Conservation (phyloP, 2,797 vertebrate genomes). For the Chaenodraco wilsoni region DNA sequence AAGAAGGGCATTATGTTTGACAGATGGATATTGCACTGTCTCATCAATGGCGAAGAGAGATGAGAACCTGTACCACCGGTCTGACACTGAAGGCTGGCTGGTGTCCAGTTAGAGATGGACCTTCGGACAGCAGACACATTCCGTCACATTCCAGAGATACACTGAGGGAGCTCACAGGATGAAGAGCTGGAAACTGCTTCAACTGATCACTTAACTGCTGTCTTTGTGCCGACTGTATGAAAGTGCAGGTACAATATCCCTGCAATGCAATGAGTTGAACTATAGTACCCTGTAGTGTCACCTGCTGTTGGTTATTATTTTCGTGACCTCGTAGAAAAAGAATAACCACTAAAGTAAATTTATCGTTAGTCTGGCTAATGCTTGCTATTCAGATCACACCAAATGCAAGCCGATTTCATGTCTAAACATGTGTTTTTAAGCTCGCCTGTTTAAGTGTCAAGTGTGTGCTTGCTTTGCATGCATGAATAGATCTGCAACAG, state of each 20-base stretch:
- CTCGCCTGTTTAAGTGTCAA: slow-evolving; percentile 67
- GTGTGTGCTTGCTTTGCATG: slow-evolving; percentile 75
- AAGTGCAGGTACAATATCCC: slow-evolving; percentile 19
- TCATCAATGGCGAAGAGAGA: slow-evolving; percentile 76
- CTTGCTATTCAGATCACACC: slow-evolving; percentile 61
- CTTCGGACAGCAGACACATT: slow-evolving; percentile 72
- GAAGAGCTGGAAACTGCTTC: slow-evolving; percentile 49
- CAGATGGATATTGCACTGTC: slow-evolving; percentile 80
- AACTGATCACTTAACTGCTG: slow-evolving; percentile 49
- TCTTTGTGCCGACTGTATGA: slow-evolving; percentile 31
- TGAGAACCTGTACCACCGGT: slow-evolving; percentile 74
- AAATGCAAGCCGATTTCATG: slow-evolving; percentile 71
- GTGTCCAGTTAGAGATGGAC: slow-evolving; percentile 75
- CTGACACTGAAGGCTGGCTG: slow-evolving; percentile 74
- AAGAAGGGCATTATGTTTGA: slow-evolving; percentile 71
- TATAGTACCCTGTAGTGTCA: slow-evolving; percentile 57
- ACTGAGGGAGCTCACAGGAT: slow-evolving; percentile 44
- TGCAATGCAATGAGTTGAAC: slow-evolving; percentile 40
- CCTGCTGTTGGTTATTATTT: slow-evolving; percentile 68
- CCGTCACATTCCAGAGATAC: slow-evolving; percentile 62
- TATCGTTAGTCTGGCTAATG: slow-evolving; percentile 55
- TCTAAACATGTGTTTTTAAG: slow-evolving; percentile 75
- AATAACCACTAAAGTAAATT: slow-evolving; percentile 44
- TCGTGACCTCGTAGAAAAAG: slow-evolving; percentile 55
- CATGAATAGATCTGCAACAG: slow-evolving; percentile 80